phyloP scores from a whole-genome alignment of 1,140 invertebrate genomes.

The Pogonomyrmex barbatus region DNA sequence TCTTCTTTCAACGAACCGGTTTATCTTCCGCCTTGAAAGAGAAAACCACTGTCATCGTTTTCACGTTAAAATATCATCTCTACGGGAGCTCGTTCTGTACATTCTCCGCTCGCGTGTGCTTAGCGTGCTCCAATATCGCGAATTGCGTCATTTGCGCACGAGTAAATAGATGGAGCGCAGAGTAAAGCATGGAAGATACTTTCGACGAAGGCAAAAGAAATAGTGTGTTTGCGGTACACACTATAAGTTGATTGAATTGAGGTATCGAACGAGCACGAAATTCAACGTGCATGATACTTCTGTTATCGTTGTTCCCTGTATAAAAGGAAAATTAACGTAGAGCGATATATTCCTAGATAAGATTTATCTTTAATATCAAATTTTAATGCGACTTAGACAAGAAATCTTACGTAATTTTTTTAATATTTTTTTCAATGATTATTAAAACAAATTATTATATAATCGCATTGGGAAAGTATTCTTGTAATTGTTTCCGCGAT shows the following conservation, averaged over 20 bases:
- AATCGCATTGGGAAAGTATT: background rate
- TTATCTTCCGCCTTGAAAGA: conserved; percentile 23
- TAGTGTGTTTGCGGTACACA: conserved; percentile 11
- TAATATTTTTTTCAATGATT: background rate
- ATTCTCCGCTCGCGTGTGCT: conserved; percentile 21
- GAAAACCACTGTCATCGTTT: conserved; percentile 42
- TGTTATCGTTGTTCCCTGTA: background rate
- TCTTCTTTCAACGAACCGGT: conserved; percentile 3
- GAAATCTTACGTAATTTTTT: background rate
- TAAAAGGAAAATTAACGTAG: background rate
- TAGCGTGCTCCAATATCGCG: conserved; percentile 34
- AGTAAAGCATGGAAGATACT: conserved; percentile 6
- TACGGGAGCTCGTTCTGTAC: background rate
- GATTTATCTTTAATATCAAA: background rate
- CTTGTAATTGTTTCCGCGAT: background rate
- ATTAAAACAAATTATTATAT: background rate
- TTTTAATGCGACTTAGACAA: background rate
- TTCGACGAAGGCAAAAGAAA: background rate
- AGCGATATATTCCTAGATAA: background rate
- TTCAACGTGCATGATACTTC: background rate
- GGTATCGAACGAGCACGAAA: conserved; percentile 4
- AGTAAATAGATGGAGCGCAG: conserved; percentile 11
- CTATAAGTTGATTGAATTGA: conserved; percentile 17
- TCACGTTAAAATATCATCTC: conserved; percentile 48
- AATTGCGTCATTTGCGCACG: conserved; percentile 45